Conservation (phyloP, 2,113 vertebrate genomes). For the Hemichromis elongatus region DNA sequence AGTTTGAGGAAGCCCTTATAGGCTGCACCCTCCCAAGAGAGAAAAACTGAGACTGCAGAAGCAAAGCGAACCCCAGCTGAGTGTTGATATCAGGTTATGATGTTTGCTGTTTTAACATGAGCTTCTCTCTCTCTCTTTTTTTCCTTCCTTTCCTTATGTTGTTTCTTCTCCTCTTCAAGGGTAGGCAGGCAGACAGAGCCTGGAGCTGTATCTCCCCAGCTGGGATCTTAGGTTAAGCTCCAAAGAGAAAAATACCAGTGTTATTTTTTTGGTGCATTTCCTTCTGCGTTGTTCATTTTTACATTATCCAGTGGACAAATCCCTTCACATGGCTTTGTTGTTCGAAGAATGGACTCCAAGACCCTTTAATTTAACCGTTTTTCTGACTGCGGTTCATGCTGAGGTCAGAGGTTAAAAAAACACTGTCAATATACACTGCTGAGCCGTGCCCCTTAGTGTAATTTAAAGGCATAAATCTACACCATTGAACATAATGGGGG, state of each 20-base stretch:
- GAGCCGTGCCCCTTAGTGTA: background rate
- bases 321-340: conserved; percentile 33
- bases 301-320: conserved; percentile 14
- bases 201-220: conserved; percentile 49
- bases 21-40: conserved; percentile 42
- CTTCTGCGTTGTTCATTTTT: conserved; percentile 31
- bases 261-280: conserved; percentile 52
- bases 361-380: conserved; percentile 4
- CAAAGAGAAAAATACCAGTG: conserved; percentile 46
- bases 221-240: conserved; percentile 57
- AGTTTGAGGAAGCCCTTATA: conserved; percentile 54
- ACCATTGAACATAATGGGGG: background rate
- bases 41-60: conserved; percentile 54
- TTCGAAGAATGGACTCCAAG: conserved; percentile 20
- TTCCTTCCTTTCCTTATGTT: conserved; percentile 50
- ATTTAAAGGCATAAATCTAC: background rate
- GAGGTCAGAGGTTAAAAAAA: conserved; percentile 44
- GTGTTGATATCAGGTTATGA: conserved; percentile 67
- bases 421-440: background rate
- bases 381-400: conserved; percentile 14
- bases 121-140: conserved; percentile 26
- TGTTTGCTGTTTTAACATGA: conserved; percentile 72
- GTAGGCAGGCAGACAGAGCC: conserved; percentile 57
- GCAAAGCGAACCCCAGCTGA: conserved; percentile 50
- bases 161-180: conserved; percentile 58